These are phyloP conservation scores for Rhodophaea formosa DNA, from an alignment of 2,888 invertebrate species.

Conservation along the genomic window DNA sequence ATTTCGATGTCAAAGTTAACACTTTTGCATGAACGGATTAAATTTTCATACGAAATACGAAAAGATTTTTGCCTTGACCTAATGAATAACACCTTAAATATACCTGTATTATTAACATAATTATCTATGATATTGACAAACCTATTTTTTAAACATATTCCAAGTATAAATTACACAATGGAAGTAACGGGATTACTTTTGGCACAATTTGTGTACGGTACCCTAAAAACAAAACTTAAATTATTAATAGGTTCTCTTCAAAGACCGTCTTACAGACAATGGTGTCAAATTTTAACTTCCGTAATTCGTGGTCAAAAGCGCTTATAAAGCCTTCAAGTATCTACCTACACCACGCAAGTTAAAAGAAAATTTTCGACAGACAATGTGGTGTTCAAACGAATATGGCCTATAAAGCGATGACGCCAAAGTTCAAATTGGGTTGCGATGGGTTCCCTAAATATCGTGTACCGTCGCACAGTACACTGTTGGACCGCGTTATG, in stretches of 20 bases:
- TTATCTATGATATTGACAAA: no score
- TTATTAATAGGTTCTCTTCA: slow-evolving; percentile 8
- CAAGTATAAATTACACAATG: no score
- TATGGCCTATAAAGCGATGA: not conserved
- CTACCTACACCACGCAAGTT: not conserved
- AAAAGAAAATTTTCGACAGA: slow-evolving; percentile 15
- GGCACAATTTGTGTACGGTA: no score
- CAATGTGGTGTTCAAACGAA: not conserved
- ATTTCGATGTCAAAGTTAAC: no score
- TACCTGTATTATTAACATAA: no score
- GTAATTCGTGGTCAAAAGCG: slow-evolving; percentile 19
- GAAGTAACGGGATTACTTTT: no score
- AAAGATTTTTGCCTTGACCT: no score
- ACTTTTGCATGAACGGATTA: no score
- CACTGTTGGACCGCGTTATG: slow-evolving; percentile 6
- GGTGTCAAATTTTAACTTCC: slow-evolving; percentile 17
- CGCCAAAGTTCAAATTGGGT: not conserved
- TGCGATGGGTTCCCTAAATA: not conserved
- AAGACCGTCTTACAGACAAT: slow-evolving; percentile 15
- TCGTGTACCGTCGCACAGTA: slow-evolving; percentile 8
- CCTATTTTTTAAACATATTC: no score
- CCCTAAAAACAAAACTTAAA: no score
- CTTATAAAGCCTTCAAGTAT: slow-evolving; percentile 20
- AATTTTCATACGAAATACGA: no score
- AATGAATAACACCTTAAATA: no score